Percentiles rank a stretch among this genome's conserved stretches.
These are phyloP conservation scores for Steromphala cineraria DNA, from an alignment of 2,888 invertebrate species.

Conservation along the genomic window DNA sequence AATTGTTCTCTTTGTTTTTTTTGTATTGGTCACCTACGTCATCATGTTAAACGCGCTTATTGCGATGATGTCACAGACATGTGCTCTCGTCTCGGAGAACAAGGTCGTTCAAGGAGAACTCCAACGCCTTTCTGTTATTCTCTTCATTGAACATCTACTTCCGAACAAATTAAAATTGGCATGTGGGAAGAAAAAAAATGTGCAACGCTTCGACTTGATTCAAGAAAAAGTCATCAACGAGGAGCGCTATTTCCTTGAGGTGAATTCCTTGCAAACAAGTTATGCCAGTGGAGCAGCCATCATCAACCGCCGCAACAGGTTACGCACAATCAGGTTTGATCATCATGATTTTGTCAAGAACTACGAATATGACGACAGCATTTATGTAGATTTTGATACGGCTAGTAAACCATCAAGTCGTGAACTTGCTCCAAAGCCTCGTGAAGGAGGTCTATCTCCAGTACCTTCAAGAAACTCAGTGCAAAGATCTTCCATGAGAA, in stretches of 20 bases:
- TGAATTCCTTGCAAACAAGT: conserved; percentile 50
- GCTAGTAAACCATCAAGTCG: neutral
- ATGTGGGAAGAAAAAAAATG: conserved; percentile 39
- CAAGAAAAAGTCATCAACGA: conserved; percentile 41
- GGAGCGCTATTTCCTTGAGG: conserved; percentile 47
- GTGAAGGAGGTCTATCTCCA: neutral
- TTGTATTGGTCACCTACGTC: conserved; percentile 55
- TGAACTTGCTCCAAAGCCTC: neutral
- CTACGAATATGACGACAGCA: neutral
- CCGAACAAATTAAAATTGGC: neutral
- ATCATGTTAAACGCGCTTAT: conserved; percentile 62
- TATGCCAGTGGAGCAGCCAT: conserved; percentile 30
- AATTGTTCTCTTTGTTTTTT: conserved; percentile 49
- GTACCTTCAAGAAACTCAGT: neutral
- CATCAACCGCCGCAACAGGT: conserved; percentile 14
- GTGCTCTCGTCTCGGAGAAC: conserved; percentile 52
- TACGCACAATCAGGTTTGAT: conserved; percentile 29
- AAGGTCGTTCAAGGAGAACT: conserved; percentile 54
- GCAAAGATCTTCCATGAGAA: neutral
- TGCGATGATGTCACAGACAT: conserved; percentile 66
- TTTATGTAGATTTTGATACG: neutral
- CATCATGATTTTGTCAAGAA: neutral
- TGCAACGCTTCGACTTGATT: conserved; percentile 45
- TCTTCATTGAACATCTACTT: conserved; percentile 47
- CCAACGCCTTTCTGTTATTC: conserved; percentile 52